phyloP scores from a whole-genome alignment of 2,888 invertebrate species.

The Cerastis rubricosa region DNA sequence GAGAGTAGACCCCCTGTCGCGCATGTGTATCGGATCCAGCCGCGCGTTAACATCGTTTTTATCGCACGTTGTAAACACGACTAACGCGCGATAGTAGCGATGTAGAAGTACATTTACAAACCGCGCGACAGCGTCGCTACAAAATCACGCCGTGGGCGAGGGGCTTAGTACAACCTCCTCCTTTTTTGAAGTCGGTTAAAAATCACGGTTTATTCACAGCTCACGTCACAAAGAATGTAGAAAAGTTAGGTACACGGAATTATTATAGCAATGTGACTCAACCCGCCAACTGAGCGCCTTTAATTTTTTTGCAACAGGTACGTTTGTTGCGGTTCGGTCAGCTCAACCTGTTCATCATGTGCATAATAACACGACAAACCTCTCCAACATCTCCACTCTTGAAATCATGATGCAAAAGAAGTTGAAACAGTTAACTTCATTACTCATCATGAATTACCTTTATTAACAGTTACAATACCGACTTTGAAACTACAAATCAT shows the following conservation, averaged over 20 bases:
- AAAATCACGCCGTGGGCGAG: no score
- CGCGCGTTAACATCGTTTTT: no score
- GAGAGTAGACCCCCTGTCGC: no score
- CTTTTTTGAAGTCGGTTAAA: no score
- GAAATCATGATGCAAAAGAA: not conserved
- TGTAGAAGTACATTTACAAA: no score
- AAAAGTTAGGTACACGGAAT: not conserved
- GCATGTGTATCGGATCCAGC: no score
- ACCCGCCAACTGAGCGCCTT: not conserved
- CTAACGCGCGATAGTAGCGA: no score
- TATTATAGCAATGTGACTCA: not conserved
- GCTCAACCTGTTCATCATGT: not conserved
- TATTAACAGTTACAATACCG: conserved; percentile 26
- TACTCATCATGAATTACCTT: not conserved
- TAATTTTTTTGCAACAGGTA: not conserved
- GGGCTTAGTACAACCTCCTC: no score
- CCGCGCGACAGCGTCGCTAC: no score
- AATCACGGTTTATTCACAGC: no score
- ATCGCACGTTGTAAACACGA: no score
- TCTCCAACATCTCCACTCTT: not conserved
- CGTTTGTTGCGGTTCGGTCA: not conserved
- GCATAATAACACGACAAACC: not conserved
- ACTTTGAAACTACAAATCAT: conserved; percentile 39
- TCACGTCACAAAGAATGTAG: no score
- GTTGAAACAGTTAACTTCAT: not conserved